Evolutionary conservation across 2,113 vertebrate genomes (phyloP).

Genomic region (Varanus salvator): DNA sequence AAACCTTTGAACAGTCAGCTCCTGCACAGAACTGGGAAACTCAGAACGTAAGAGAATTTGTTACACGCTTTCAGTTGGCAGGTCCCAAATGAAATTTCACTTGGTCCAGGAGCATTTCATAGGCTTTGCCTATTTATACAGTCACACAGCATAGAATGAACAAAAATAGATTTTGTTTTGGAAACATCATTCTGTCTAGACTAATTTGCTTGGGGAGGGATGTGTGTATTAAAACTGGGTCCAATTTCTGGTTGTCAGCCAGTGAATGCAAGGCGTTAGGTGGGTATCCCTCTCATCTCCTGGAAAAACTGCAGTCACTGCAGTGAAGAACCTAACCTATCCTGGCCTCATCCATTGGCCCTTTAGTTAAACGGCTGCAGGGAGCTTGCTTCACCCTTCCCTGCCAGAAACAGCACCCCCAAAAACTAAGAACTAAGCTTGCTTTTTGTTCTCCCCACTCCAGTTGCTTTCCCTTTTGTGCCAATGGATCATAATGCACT

Average conservation of each 20-base stretch:
- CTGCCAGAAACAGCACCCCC: background rate
- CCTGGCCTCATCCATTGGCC: background rate
- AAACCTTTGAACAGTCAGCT: constrained; percentile 64
- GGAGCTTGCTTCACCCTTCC: background rate
- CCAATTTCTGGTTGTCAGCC: background rate
- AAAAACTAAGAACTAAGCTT: background rate
- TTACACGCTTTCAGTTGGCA: constrained; percentile 1
- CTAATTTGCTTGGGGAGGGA: background rate
- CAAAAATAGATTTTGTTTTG: background rate
- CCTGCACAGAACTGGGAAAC: constrained; percentile 58
- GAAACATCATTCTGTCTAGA: background rate
- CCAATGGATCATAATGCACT: too few relatives aligned
- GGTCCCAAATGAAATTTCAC: background rate
- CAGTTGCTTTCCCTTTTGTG: too few relatives aligned
- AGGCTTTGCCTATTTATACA: background rate
- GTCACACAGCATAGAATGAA: background rate
- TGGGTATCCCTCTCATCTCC: background rate
- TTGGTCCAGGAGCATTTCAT: background rate
- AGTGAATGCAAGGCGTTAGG: background rate
- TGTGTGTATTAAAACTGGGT: background rate
- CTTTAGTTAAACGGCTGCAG: background rate
- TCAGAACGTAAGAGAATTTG: constrained; percentile 53
- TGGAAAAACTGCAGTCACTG: background rate
- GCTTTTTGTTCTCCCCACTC: too few relatives aligned
- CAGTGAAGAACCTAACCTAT: background rate